Conservation (phyloP, 2,888 invertebrate species). For the Clistopyga incitator region DNA sequence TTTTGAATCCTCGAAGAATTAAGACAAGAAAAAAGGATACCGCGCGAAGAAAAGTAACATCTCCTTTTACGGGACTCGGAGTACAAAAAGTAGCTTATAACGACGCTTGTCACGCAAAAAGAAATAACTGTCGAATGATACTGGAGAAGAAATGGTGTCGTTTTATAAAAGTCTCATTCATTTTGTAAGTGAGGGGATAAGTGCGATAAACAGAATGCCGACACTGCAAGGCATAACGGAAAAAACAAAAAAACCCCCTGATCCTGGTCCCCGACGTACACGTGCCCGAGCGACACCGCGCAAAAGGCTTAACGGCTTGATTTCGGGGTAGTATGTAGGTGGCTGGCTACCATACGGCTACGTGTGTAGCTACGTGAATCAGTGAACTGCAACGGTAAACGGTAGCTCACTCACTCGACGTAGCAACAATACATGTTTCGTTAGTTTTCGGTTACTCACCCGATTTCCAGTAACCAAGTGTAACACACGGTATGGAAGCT, state of each 20-base stretch:
- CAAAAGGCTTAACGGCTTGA: slow-evolving; percentile 43
- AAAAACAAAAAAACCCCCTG: too few species aligned
- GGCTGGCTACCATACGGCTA: slow-evolving; percentile 13
- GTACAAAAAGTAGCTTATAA: slow-evolving; percentile 13
- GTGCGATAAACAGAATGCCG: not conserved
- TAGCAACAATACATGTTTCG: not conserved
- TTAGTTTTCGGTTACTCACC: slow-evolving; percentile 34
- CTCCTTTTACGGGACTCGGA: not conserved
- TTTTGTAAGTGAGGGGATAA: slow-evolving; percentile 19
- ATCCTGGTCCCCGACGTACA: slow-evolving; percentile 41
- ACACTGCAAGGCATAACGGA: slow-evolving; percentile 12
- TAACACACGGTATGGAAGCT: not conserved
- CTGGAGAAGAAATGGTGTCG: slow-evolving; percentile 10
- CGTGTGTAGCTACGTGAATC: too few species aligned
- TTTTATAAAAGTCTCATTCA: slow-evolving; percentile 34
- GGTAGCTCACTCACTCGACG: too few species aligned
- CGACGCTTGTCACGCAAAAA: not conserved
- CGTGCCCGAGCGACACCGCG: slow-evolving; percentile 50
- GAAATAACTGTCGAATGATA: slow-evolving; percentile 17
- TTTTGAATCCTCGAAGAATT: too few species aligned
- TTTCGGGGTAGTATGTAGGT: not conserved
- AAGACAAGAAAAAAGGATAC: too few species aligned
- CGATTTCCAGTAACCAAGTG: slow-evolving; percentile 24
- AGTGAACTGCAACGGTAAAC: too few species aligned
- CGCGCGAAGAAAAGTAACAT: not conserved